Evolutionary conservation across 1,140 invertebrate species (phyloP), one percentile per base, ranked within the genome.

Genomic region (Bombus haemorrhoidalis): DNA sequence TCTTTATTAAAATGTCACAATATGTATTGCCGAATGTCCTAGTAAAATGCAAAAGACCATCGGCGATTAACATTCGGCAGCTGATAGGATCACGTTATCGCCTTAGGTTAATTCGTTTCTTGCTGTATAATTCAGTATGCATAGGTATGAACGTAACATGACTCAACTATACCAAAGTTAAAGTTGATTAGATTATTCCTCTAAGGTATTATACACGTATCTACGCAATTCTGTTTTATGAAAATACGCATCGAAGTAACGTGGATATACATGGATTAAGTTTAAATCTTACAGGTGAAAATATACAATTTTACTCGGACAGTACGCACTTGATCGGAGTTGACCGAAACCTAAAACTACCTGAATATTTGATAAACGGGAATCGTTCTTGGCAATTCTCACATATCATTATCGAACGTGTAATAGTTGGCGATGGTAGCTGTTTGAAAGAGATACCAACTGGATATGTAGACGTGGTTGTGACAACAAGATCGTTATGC

Each of bases 231-330:
- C 18, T 53, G 6, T 8, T 53, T 22, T 18, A 66, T 32, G 34
- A 18, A 66, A 66, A 3, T 32, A 66, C 6, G 64, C 4, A 18
- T 34, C n/a, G 1, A 22, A 53, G 18, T 22, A 22, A 53, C 47
- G 1, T 2, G 1, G 25, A 13, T 32, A 12, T 18, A 12, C 25
- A 32, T 32, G 18, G 41, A 43, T n/a, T 13, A 72, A 68, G 41
- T 47, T 47, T n/a, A 39, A 81, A 89, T 1, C 72, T 92, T 89
- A 4, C 64, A 95, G 94, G 94, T 39, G 92, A 94, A 81, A 95
- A 95, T 81, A 93, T 95, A 77, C 93, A 88, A 41, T 95, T 92
- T 86, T 95, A 95, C 85, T 93, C 93, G 3, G 85, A 92, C 13
- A 91, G 87, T 25, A 90, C 91, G 32, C 92, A 93, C 75, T 91